Evolutionary conservation across 1,140 invertebrate genomes (phyloP), one percentile per base, ranked within the genome.

Genomic region (Octopus bimaculoides): DNA sequence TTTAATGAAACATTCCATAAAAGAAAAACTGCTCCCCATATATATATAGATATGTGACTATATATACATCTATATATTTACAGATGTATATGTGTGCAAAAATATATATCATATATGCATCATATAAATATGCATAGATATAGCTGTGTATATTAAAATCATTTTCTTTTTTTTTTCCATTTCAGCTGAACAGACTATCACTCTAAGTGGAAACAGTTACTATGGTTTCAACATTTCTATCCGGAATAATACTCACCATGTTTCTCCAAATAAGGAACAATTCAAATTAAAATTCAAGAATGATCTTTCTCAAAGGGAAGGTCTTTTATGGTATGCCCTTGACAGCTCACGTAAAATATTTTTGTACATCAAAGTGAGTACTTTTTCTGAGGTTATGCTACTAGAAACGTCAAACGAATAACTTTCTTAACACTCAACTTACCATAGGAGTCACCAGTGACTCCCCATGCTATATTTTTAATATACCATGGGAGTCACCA

Each of bases 41-140:
- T 20, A 71, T 69, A 5, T 14, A 71, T 14, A 9, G 4, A 71
- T 71, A 71, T 71, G 26, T 71, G 26, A 6, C 6, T 71, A 71
- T 17, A 71, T 71, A 9, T 71, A 71, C 14, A 71, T 71, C 17
- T 71, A 6, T 14, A 10, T 8, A 71, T 71, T 6, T 9, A 71
- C 66, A 71, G 17, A 71, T 17, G 14, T 3, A 71, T 71, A 71
- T 14, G 26, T 71, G 14, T 14, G 26, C 6, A 71, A n/a, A 71
- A 12, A 14, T 71, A 10, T 6, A 71, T 17, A 71, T 14, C 17
- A 61, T 17, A 61, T 61, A 61, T 61, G 17, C 1, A 4, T 61
- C 4, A 61, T 61, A 61, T 61, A 61, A 12, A 61, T 61, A 86
- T 61, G 17, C 17, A 61, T 61, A 61, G 9, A 61, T 61, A 61